Base-by-base conservation (phyloP, 2,888 invertebrate species). In the Troides aeacus region DNA sequence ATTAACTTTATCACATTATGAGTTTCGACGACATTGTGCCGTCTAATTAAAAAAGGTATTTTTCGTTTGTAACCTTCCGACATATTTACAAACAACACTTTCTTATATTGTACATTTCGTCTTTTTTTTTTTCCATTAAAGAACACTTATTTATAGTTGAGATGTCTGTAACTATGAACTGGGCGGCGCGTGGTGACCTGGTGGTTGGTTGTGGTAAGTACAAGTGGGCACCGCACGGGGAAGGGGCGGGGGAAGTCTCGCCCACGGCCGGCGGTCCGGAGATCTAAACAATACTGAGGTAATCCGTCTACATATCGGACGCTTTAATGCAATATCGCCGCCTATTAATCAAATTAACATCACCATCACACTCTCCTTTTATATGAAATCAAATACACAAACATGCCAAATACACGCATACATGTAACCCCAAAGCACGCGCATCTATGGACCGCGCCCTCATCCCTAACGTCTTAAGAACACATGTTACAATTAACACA, bases 1-100 rank as follows among this genome's bases (percentile, higher is more conserved):
- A 87, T 83, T 81, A 84, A 87, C 87, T 84, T 86, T 89, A 88
- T 88, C 88, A 89, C 89, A 88, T 81, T 84, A 85, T 80, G 84
- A 86, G 84, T 85, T 81, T 80, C 84, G 84, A 85, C 83, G 84
- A 81, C 83, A 84, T 79, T 83, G 81, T 83, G 83, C 84, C 84
- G 84, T 84, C 84, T 81, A 77, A 79, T 80, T 75, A 79, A 77
- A 79, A 46, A 81, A 81, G 78, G 77, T 80, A 81, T 76, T 78
- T 79, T 77, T 80, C 81, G 82, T 81, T 83, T 77, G 82, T 79
- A 79, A 81, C 76, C 68, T 73, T 74, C 72, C 76, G 69, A 77
- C 18, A 74, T 80, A 79, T 79, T 81, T 80, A 82, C 83, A 82
- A 82, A 83, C 81, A 73, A 76, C 71, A 73, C 72, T 76, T 74